Conservation (phyloP, 2,113 vertebrate species). For the Notarius quadriscutis region DNA sequence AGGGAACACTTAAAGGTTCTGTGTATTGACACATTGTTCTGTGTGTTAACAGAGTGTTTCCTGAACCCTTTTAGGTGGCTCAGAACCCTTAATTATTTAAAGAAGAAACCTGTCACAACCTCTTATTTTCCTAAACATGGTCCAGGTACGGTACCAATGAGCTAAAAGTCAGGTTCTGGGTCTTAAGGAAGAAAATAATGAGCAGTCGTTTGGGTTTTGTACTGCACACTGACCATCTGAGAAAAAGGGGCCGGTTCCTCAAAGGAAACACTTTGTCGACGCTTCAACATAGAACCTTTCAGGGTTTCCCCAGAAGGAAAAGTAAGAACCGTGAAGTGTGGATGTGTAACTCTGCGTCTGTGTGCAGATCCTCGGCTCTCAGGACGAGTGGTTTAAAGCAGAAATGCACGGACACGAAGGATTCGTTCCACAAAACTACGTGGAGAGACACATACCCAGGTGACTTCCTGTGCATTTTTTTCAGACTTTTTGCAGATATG, state of each 20-base stretch:
- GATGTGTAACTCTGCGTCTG: neutral
- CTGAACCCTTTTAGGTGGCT: neutral
- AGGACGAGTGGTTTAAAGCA: slow-evolving; percentile 90
- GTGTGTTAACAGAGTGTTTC: neutral
- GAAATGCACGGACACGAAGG: slow-evolving; percentile 88
- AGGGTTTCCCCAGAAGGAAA: neutral
- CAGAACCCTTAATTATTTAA: neutral
- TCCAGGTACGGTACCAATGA: neutral
- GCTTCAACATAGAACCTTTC: neutral
- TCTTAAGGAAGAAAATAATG: neutral
- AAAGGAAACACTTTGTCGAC: neutral
- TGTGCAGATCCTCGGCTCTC: slow-evolving; percentile 80
- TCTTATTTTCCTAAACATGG: too few species aligned
- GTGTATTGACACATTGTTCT: too few species aligned
- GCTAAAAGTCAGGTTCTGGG: neutral
- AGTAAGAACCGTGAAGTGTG: neutral
- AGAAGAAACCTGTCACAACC: neutral
- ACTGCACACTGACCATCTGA: neutral
- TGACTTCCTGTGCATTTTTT: slow-evolving; percentile 58
- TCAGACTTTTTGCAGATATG: neutral
- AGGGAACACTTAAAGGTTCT: neutral
- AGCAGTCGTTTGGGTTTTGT: neutral
- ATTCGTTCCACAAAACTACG: slow-evolving; percentile 90
- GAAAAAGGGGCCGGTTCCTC: too few species aligned
- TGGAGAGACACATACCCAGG: slow-evolving; percentile 80